Conservation (phyloP, 2,888 invertebrate genomes). For the Cordilura impudica region DNA sequence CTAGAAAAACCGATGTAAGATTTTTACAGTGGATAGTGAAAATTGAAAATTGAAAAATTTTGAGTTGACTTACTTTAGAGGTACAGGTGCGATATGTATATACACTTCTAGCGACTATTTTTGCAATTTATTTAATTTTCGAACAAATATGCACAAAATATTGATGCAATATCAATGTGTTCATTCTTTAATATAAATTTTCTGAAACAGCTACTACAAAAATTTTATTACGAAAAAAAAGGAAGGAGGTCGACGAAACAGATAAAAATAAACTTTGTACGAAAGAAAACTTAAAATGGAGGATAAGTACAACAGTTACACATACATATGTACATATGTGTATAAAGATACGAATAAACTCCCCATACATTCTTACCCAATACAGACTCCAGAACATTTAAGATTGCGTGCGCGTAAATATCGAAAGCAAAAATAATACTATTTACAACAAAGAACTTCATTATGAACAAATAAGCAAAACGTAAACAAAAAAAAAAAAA, state of each 20-base stretch:
- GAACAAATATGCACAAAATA: too few species aligned
- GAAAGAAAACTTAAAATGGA: constrained; percentile 51
- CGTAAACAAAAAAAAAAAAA: constrained; percentile 53
- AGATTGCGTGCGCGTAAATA: constrained; percentile 59
- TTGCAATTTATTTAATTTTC: too few species aligned
- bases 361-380: not conserved
- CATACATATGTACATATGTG: constrained; percentile 45
- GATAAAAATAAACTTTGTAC: not conserved
- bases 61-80: too few species aligned
- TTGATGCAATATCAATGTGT: too few species aligned
- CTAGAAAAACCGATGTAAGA: too few species aligned
- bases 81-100: too few species aligned
- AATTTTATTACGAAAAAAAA: not conserved
- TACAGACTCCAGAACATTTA: constrained; percentile 43
- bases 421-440: constrained; percentile 38
- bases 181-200: too few species aligned
- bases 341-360: constrained; percentile 38
- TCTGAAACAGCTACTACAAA: too few species aligned
- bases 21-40: too few species aligned
- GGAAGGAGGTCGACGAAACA: not conserved
- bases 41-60: too few species aligned
- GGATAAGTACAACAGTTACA: constrained; percentile 32
- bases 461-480: constrained; percentile 62
- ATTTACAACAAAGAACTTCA: constrained; percentile 49
- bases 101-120: too few species aligned